Evolutionary conservation across 2,113 vertebrate species (phyloP), one percentile per base, ranked within the genome.

Genomic region (Sarotherodon lohbergeri): DNA sequence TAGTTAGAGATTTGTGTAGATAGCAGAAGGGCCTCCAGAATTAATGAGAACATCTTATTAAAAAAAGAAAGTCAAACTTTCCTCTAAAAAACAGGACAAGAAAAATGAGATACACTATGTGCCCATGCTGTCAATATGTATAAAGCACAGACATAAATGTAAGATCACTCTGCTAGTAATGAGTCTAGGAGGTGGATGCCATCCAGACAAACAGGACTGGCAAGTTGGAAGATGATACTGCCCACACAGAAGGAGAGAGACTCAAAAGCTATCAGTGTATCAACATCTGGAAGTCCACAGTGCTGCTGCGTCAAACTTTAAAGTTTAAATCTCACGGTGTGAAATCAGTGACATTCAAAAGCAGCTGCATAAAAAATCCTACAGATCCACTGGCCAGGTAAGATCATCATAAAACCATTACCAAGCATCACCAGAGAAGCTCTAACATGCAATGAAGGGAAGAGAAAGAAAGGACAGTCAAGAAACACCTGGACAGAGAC

Each of bases 51-150:
- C n/a, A 11, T 22, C 54, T 24, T 22, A 55, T 17, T 9, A 24
- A 71, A 71, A 66, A 24, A 46, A 73, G 41, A 73, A 73, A 76
- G 43, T 19, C 41, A 12, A 29, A 76, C 24, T 27, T 0, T 48
- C 41, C 14, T 11, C 24, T 76, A 27, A 19, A 48, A 29, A 76
- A 76, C 24, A 5, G 41, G 10, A 50, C 24, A 32, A 32, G 24
- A 43, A 29, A 50, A 50, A 76, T 4, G 24, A 32, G 24, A 48
- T 50, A 19, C 13, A 50, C 0, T 76, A 12, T 48, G 3, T 17
- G 41, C 0, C 22, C 1, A 48, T 32, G 43, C 1, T 76, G 43
- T 11, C 43, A 76, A 29, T 19, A 76, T 48, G 41, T 0, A 0
- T 76, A 19, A 32, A 76, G 43, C 24, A 76, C 16, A 24, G 14